phyloP scores from a whole-genome alignment of 53 echinoderm and acorn worm species.

The Actinopyga echinites region DNA sequence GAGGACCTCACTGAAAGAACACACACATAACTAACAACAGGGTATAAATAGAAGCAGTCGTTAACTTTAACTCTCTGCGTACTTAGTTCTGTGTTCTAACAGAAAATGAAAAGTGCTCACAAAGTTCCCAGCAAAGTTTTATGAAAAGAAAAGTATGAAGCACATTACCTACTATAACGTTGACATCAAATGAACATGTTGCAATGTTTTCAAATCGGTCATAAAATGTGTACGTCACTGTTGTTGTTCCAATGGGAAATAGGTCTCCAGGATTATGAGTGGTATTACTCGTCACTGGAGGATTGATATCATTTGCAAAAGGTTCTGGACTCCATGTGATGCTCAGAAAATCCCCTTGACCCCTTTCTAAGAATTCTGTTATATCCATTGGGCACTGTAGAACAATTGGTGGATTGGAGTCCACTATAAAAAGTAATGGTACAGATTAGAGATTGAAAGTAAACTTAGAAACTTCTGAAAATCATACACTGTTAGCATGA shows the following conservation, averaged over 20 bases:
- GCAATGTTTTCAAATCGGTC: constrained; percentile 40
- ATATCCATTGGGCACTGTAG: constrained; percentile 11
- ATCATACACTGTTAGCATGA: too few relatives aligned
- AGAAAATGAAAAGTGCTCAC: too few relatives aligned
- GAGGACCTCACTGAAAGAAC: too few relatives aligned
- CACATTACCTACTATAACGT: constrained; percentile 33
- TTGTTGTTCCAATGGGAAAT: constrained; percentile 55
- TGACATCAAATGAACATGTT: constrained; percentile 45
- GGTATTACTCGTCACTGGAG: constrained; percentile 16
- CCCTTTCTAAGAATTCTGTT: background rate
- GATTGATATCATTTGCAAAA: background rate
- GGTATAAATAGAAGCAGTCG: too few relatives aligned
- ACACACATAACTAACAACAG: too few relatives aligned
- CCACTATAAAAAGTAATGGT: constrained; percentile 40
- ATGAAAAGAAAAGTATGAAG: too few relatives aligned
- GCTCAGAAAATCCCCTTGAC: background rate
- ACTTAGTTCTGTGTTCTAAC: too few relatives aligned
- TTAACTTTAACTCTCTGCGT: too few relatives aligned
- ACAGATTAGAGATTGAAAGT: too few relatives aligned
- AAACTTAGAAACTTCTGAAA: too few relatives aligned
- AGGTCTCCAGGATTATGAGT: constrained; percentile 1
- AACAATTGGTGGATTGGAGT: constrained; percentile 19
- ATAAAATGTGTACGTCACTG: constrained; percentile 55
- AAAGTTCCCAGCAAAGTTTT: too few relatives aligned
- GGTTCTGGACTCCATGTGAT: constrained; percentile 10